Evolutionary conservation across 2,113 vertebrate genomes (phyloP).

Genomic region (Lepus europaeus): DNA sequence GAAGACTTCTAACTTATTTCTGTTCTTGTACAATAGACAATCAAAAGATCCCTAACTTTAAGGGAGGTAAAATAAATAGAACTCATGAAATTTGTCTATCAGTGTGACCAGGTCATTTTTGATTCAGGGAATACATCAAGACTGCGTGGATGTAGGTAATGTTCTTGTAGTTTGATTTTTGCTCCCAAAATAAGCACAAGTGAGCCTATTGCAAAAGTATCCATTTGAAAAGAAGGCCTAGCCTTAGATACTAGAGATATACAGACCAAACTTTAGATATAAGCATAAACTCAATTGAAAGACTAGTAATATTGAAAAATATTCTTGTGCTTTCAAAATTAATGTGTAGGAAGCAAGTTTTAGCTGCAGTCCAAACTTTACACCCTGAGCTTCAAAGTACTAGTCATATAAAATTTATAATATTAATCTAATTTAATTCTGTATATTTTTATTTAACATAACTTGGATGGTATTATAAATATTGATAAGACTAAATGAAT

Average conservation of each 20-base stretch:
- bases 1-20: background rate
- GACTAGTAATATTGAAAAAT: background rate
- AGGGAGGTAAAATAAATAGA: background rate
- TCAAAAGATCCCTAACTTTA: background rate
- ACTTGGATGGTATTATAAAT: background rate
- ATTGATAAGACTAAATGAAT: background rate
- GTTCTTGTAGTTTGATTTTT: background rate
- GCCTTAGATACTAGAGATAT: background rate
- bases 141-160: background rate
- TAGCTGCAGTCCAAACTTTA: conserved; percentile 12
- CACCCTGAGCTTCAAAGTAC: background rate
- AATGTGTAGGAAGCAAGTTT: background rate
- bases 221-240: background rate
- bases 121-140: background rate
- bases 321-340: background rate
- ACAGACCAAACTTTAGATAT: background rate
- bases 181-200: background rate
- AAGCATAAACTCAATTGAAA: conserved; percentile 39
- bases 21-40: background rate
- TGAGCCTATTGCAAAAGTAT: background rate
- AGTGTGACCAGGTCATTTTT: background rate
- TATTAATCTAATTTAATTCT: conserved; percentile 30
- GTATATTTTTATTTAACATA: background rate
- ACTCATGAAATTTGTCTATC: background rate
- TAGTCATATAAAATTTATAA: background rate